Conservation (phyloP, 1,140 invertebrate genomes). For the Euura lappo region DNA sequence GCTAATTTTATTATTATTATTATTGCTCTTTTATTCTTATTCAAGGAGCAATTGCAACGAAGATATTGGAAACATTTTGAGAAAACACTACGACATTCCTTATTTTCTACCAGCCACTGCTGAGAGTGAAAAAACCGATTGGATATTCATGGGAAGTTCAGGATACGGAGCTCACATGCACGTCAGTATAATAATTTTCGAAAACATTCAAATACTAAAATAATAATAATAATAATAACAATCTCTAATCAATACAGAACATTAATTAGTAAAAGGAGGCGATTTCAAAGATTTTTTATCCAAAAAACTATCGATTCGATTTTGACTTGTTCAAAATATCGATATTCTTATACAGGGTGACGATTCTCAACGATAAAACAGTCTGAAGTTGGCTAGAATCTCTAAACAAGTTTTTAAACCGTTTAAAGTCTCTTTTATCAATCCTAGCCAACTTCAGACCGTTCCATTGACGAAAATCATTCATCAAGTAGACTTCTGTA, state of each 20-base stretch:
- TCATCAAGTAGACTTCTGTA: no score
- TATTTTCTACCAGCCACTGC: slow-evolving; percentile 87
- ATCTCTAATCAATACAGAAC: no score
- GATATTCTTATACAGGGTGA: no score
- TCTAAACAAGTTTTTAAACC: no score
- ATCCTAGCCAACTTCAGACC: not conserved
- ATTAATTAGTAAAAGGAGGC: no score
- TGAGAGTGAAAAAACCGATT: slow-evolving; percentile 86
- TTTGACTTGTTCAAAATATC: not conserved
- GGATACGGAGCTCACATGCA: slow-evolving; percentile 94
- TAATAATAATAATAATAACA: no score
- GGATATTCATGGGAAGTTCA: slow-evolving; percentile 96
- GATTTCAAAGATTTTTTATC: not conserved
- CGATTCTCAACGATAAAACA: no score
- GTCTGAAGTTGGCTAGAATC: no score
- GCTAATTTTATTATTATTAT: no score
- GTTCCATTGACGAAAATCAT: no score
- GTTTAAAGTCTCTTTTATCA: no score
- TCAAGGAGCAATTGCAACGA: slow-evolving; percentile 89
- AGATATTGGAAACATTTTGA: slow-evolving; percentile 74
- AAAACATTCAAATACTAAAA: no score
- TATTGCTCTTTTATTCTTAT: not conserved
- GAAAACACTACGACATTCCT: slow-evolving; percentile 81
- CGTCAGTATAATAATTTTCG: slow-evolving; percentile 64
- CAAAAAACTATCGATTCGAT: slow-evolving; percentile 12